phyloP scores from a whole-genome alignment of 2,888 invertebrate genomes.

The Meteorus colon region DNA sequence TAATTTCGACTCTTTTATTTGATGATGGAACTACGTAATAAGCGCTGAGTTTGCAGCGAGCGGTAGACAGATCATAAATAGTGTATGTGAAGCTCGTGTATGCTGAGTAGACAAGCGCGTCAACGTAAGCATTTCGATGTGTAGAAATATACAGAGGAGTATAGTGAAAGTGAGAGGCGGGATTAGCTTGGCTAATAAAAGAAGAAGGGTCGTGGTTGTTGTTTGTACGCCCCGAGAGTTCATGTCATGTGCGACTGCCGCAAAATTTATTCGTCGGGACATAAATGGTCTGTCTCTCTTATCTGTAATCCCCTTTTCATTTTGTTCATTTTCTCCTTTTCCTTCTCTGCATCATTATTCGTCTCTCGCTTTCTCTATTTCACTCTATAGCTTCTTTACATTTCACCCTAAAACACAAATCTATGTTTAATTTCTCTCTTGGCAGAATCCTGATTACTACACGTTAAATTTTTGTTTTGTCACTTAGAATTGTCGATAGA shows the following conservation, averaged over 20 bases:
- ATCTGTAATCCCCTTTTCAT: constrained; percentile 27
- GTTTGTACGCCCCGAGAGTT: constrained; percentile 8
- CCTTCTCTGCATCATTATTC: background rate
- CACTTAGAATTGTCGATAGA: constrained; percentile 5
- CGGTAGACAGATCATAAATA: no score
- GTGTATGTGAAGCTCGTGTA: no score
- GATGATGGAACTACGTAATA: no score
- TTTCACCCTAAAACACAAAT: constrained; percentile 18
- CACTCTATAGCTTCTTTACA: background rate
- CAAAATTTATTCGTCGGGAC: constrained; percentile 46
- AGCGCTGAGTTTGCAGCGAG: no score
- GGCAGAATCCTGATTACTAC: constrained; percentile 37
- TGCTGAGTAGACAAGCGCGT: background rate
- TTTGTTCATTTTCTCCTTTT: background rate
- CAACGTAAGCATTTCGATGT: constrained; percentile 36
- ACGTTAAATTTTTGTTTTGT: constrained; percentile 27
- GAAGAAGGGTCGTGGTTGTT: constrained; percentile 12
- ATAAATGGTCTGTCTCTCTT: constrained; percentile 35
- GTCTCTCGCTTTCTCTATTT: background rate
- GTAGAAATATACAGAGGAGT: constrained; percentile 31
- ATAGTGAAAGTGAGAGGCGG: background rate
- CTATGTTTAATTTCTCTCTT: constrained; percentile 43
- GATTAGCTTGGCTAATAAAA: background rate
- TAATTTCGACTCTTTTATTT: no score
- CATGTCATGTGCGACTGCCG: constrained; percentile 20